Conservation (phyloP, 1,140 invertebrate species). For the Luehdorfia chinensis region DNA sequence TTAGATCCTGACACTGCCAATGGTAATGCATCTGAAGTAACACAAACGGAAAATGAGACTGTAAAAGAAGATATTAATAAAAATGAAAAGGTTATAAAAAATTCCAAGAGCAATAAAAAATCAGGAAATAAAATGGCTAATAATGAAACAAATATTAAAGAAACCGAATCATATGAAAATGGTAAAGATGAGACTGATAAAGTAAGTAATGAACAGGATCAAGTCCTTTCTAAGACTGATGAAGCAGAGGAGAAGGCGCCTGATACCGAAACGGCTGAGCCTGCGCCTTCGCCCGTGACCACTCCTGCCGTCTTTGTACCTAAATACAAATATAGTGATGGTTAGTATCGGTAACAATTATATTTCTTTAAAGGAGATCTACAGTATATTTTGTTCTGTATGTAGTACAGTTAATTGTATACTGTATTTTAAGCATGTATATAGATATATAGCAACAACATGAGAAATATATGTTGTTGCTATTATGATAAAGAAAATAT, state of each 20-base stretch:
- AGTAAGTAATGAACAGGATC: constrained; percentile 52
- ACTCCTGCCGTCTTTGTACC: constrained; percentile 38
- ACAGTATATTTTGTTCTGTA: too few relatives aligned
- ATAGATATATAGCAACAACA: too few relatives aligned
- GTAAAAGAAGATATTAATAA: constrained; percentile 60
- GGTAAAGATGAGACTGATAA: constrained; percentile 72
- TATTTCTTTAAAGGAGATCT: too few relatives aligned
- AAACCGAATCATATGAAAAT: constrained; percentile 60
- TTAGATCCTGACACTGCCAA: constrained; percentile 61
- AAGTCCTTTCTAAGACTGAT: constrained; percentile 27
- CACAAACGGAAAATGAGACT: constrained; percentile 39
- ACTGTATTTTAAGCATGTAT: too few relatives aligned
- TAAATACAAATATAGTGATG: constrained; percentile 64
- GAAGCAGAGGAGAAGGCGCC: constrained; percentile 19
- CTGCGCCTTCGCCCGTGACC: constrained; percentile 16
- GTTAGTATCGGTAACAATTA: constrained; percentile 37
- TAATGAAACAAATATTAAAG: constrained; percentile 44
- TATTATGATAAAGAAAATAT: too few relatives aligned
- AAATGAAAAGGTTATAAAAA: constrained; percentile 64
- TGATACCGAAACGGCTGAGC: constrained; percentile 9
- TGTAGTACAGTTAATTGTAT: constrained; percentile 3
- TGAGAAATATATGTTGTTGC: too few relatives aligned
- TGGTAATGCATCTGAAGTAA: constrained; percentile 52
- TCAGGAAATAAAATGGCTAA: constrained; percentile 51
- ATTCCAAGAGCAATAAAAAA: constrained; percentile 56